Evolutionary conservation across 2,797 vertebrate genomes (phyloP).

Genomic region (Hippopotamyrus pictus): DNA sequence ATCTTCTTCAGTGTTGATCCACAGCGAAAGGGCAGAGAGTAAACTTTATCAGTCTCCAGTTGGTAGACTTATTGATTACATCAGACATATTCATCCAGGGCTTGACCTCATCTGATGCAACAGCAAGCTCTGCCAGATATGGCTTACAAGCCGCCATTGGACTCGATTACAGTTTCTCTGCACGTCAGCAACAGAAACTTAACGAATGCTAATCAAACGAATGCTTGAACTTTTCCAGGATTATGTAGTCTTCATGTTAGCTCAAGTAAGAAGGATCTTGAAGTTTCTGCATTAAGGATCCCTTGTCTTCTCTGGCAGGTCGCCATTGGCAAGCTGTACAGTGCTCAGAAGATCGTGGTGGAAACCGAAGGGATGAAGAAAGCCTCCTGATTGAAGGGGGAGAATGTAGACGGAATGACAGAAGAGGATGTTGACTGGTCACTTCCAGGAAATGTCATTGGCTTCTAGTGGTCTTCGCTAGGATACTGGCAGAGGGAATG

Average conservation of each 20-base stretch:
- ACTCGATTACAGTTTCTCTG: conserved; percentile 2
- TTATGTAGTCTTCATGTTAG: background rate
- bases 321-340: conserved; percentile 60
- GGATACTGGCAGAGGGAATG: background rate
- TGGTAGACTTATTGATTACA: conserved; percentile 24
- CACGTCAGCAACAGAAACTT: background rate
- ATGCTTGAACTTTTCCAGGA: background rate
- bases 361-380: conserved; percentile 51
- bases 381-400: conserved; percentile 26
- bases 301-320: conserved; percentile 49
- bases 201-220: background rate
- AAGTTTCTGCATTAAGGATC: background rate
- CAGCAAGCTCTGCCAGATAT: conserved; percentile 21
- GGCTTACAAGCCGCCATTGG: conserved; percentile 27
- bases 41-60: background rate
- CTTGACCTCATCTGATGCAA: conserved; percentile 23
- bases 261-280: background rate
- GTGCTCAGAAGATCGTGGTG: conserved; percentile 59
- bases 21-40: background rate
- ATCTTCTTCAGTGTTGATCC: background rate
- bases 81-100: conserved; percentile 17
- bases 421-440: background rate
- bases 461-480: background rate
- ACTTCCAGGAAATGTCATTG: background rate
- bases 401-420: background rate